Conservation (phyloP, 2,888 invertebrate species). For the Metacarcinus magister region DNA sequence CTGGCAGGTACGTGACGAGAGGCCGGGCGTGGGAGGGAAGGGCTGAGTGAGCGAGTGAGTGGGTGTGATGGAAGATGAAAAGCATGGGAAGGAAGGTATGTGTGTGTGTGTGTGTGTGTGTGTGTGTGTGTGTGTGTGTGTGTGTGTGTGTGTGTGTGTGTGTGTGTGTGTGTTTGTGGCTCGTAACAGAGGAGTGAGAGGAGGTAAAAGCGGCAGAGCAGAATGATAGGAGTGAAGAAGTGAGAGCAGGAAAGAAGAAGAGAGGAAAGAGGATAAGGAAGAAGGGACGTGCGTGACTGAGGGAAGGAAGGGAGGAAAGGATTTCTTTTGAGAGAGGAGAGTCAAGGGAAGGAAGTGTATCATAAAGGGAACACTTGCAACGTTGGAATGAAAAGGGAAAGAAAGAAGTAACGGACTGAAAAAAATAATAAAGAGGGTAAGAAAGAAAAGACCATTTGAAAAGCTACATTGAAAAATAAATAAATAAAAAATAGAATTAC, state of each 20-base stretch:
- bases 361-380: background rate
- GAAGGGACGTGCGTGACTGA: background rate
- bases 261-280: background rate
- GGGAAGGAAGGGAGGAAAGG: background rate
- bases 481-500: background rate
- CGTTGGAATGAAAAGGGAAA: background rate
- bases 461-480: background rate
- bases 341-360: background rate
- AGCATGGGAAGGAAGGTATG: background rate
- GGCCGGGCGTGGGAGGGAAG: slow-evolving; percentile 16
- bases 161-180: slow-evolving; percentile 63
- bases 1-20: slow-evolving; percentile 80
- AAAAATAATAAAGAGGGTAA: background rate
- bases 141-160: slow-evolving; percentile 63
- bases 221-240: background rate
- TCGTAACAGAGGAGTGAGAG: background rate
- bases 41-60: slow-evolving; percentile 17
- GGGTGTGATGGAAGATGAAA: background rate
- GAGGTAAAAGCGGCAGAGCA: background rate
- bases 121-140: slow-evolving; percentile 54
- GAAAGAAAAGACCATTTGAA: too few relatives aligned
- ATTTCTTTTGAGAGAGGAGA: background rate
- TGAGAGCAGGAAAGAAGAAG: background rate
- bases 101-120: slow-evolving; percentile 57
- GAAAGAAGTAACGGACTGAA: background rate